Percentiles rank a stretch among this genome's conserved stretches.
Evolutionary conservation across 2,113 vertebrate species (phyloP).

Genomic region (Platichthys stellatus): DNA sequence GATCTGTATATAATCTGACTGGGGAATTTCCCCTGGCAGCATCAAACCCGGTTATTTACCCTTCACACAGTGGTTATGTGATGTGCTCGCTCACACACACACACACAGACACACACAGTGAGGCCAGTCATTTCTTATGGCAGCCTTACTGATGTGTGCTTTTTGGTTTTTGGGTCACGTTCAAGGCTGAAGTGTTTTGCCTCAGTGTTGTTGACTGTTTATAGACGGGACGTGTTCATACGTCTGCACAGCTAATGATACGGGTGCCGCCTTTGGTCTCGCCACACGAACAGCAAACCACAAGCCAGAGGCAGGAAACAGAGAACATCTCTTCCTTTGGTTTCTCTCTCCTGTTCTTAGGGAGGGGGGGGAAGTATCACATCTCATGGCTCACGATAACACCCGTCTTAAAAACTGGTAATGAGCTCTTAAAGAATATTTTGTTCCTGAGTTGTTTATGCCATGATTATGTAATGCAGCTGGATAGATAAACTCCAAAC

Average conservation of each 20-base stretch:
- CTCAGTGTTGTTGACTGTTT: constrained; percentile 53
- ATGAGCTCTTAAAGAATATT: not conserved
- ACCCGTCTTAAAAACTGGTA: not conserved
- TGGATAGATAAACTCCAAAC: not conserved
- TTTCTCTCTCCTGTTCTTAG: not conserved
- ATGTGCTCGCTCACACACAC: constrained; percentile 47
- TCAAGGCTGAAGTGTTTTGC: constrained; percentile 68
- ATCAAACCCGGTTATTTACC: constrained; percentile 73
- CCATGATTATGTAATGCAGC: not conserved
- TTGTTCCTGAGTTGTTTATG: not conserved
- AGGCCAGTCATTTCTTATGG: constrained; percentile 41
- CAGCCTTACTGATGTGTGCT: constrained; percentile 44
- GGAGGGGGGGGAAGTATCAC: not conserved
- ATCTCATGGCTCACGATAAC: not conserved
- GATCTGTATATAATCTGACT: constrained; percentile 71
- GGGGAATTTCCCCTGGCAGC: constrained; percentile 69
- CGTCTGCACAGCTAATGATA: constrained; percentile 62
- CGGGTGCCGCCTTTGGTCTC: constrained; percentile 51
- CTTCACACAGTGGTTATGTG: constrained; percentile 61
- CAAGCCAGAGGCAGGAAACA: constrained; percentile 13
- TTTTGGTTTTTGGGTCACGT: constrained; percentile 68
- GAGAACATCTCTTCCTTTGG: not conserved
- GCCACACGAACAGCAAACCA: constrained; percentile 52
- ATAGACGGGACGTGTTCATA: constrained; percentile 59
- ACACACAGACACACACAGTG: constrained; percentile 29